A percentile compares a stretch with the other conserved stretches of the same genome.
Conservation (phyloP, 2,797 vertebrate genomes). For the Scolopax rusticola region DNA sequence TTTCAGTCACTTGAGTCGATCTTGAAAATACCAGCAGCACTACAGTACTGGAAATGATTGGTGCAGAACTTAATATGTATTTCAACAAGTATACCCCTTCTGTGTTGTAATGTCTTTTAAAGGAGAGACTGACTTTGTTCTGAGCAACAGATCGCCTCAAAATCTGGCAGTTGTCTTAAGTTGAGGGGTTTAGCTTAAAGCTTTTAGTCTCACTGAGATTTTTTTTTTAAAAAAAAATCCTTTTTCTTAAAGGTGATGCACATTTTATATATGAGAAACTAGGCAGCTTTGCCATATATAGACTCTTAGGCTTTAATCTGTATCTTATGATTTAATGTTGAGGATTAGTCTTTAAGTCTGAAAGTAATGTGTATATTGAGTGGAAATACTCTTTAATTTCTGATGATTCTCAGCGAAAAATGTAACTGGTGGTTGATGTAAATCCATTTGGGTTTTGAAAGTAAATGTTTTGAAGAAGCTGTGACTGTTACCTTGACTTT, state of each 20-base stretch:
- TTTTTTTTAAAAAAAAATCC: neutral
- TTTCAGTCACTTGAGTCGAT: neutral
- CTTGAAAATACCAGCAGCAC: neutral
- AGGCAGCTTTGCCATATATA: neutral
- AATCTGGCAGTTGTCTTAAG: neutral
- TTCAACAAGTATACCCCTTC: neutral
- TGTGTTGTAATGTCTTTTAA: neutral
- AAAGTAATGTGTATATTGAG: neutral
- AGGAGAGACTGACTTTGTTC: neutral
- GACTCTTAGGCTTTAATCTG: neutral
- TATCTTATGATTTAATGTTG: neutral
- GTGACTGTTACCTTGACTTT: neutral
- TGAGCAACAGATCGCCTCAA: neutral
- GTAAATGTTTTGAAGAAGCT: neutral
- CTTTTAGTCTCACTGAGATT: neutral
- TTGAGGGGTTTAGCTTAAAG: neutral
- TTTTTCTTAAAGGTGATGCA: neutral
- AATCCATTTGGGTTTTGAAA: neutral
- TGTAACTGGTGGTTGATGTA: neutral
- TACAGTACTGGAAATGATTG: neutral
- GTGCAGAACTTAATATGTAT: neutral
- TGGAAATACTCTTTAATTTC: neutral
- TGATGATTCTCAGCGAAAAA: neutral
- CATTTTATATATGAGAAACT: neutral
- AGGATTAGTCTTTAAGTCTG: neutral